Evolutionary conservation across 2,888 invertebrate species (phyloP).

Genomic region (Cotesia congregata): DNA sequence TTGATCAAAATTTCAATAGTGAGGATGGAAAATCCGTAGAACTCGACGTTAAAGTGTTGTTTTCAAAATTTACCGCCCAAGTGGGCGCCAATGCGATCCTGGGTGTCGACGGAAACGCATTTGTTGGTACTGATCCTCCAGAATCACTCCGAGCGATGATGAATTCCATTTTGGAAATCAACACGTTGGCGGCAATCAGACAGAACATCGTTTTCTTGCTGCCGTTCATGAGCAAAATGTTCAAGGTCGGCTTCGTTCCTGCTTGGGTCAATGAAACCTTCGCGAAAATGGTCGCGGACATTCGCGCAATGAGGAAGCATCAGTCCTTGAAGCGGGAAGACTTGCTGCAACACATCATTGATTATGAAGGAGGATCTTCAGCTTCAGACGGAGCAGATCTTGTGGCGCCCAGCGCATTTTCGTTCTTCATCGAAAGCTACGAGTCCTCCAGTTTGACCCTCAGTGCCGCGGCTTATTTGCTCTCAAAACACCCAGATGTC

Average conservation of each 20-base stretch:
- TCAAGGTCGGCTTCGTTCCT: conserved; percentile 41
- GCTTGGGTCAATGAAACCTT: conserved; percentile 46
- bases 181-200: conserved; percentile 5
- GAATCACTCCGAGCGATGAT: conserved; percentile 40
- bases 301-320: conserved; percentile 42
- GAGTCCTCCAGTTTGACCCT: conserved; percentile 72
- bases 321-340: conserved; percentile 57
- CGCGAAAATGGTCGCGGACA: conserved; percentile 42
- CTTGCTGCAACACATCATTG: conserved; percentile 70
- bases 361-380: conserved; percentile 44
- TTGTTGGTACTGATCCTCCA: conserved; percentile 21
- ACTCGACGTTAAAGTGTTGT: conserved; percentile 41
- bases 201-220: conserved; percentile 21
- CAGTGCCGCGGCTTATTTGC: conserved; percentile 68
- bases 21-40: conserved; percentile 50
- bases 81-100: conserved; percentile 29
- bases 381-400: conserved; percentile 52
- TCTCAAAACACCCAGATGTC: conserved; percentile 68
- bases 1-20: conserved; percentile 4
- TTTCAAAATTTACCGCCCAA: conserved; percentile 39
- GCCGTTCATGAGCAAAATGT: conserved; percentile 30
- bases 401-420: conserved; percentile 68
- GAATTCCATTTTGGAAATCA: conserved; percentile 38
- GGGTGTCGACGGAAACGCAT: conserved; percentile 38
- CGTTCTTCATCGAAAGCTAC: conserved; percentile 72